Base-by-base conservation (phyloP, 2,797 vertebrate species). In the Trachops cirrhosus region DNA sequence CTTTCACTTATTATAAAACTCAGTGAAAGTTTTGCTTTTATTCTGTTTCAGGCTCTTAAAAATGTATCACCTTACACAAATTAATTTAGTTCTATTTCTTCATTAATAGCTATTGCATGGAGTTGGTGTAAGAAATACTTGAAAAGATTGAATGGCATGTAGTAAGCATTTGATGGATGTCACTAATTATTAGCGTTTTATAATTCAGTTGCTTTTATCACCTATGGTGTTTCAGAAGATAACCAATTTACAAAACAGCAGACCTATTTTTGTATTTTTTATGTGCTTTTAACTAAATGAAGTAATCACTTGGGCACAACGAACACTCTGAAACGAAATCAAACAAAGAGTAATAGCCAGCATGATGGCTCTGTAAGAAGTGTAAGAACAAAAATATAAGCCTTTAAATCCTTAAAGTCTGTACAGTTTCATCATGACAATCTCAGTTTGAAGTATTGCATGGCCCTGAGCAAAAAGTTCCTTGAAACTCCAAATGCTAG, bases 181-280 rank as follows among this genome's bases (percentile, higher is more conserved):
- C 62, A 68, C 34, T 83, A 90, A 94, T 54, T 91, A 79, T 91
- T 86, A 73, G 21, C 89, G 46, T 32, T 73, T 48, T 92, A 64
- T 73, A 32, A 48, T 34, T 10, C 7, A 44, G 15, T 59, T 41
- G 32, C 21, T 80, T 21, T 85, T 94, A 57, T 48, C 71, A 87
- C 29, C 68, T 94, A 4, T 32, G 37, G 29, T 37, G 6, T 85
- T 89, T 75, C 29, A 11, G 24, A 67, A 82, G 59, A 80, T 68
- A 78, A 54, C 34, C 41, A 67, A 85, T 85, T 94, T 46, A 68
- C 32, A 87, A 52, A 68, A 80, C 1, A 67, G 48, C 37, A 73
- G 39, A 62, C 44, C 34, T 14, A 37, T 82, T 92, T 89, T 96
- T 85, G 12, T 77, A 29, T 67, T 24, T 78, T 46, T 48, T 70